phyloP scores from a whole-genome alignment of 2,888 invertebrate genomes.

The Pristionchus japonicus region DNA sequence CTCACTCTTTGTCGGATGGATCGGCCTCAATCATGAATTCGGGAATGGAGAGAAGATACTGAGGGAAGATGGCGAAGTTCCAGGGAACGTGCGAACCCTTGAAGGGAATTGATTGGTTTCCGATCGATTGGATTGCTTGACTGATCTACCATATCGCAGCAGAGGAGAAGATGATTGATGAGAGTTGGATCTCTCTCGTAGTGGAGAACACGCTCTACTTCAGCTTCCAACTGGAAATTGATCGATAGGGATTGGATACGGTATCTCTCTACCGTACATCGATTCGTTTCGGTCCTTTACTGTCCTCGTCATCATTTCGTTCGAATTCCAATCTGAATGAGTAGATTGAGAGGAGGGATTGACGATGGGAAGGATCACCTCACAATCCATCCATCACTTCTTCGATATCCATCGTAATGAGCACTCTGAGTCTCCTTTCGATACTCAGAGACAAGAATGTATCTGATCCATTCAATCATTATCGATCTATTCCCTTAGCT shows the following conservation, averaged over 20 bases:
- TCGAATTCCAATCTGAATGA: constrained; percentile 14
- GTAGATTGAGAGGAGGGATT: neutral
- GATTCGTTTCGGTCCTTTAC: neutral
- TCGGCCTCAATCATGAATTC: constrained; percentile 22
- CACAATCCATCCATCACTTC: neutral
- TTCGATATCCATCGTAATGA: neutral
- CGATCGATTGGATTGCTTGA: neutral
- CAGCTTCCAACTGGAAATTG: neutral
- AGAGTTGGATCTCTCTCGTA: neutral
- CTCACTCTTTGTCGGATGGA: neutral
- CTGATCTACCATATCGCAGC: neutral
- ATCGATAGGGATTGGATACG: neutral
- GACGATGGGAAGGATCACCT: neutral
- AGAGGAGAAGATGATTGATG: neutral
- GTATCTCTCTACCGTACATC: constrained; percentile 2
- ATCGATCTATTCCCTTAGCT: neutral
- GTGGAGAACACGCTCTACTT: neutral
- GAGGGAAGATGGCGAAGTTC: constrained; percentile 6
- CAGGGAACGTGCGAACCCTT: neutral
- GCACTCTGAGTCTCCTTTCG: neutral
- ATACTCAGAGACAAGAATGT: neutral
- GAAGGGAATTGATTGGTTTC: neutral
- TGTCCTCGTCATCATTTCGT: neutral
- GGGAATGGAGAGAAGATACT: constrained; percentile 38
- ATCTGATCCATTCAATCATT: neutral